Percentiles rank a stretch among this genome's conserved stretches.
phyloP scores from a whole-genome alignment of 2,113 vertebrate genomes.

The Arenaria interpres region DNA sequence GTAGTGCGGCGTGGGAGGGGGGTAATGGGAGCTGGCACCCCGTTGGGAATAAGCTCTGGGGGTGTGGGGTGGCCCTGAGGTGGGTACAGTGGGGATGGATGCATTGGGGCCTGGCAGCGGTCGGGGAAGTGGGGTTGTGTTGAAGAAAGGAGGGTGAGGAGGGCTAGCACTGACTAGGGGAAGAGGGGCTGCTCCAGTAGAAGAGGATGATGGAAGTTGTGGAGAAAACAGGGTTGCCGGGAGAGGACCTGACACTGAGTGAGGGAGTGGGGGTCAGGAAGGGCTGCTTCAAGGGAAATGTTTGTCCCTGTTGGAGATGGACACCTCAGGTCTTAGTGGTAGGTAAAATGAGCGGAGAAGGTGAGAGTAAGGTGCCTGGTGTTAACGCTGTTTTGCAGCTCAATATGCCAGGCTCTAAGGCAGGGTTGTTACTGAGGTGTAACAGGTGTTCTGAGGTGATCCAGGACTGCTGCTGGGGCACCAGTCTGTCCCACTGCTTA shows the following conservation, averaged over 20 bases:
- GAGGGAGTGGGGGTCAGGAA: background rate
- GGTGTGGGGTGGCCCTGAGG: background rate
- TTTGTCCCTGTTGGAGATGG: background rate
- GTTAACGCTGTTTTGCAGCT: background rate
- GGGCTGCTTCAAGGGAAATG: background rate
- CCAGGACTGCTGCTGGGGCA: background rate
- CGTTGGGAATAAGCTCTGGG: background rate
- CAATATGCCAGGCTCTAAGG: background rate
- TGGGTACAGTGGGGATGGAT: no score
- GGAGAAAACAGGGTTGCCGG: background rate
- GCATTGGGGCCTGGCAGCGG: background rate
- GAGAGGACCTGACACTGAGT: background rate
- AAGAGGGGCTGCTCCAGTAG: background rate
- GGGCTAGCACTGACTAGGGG: accelerated
- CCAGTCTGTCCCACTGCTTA: background rate
- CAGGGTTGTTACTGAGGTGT: background rate
- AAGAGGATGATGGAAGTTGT: background rate
- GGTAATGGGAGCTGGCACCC: background rate
- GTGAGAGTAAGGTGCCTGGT: background rate
- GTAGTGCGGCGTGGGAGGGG: accelerated
- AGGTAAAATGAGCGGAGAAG: background rate
- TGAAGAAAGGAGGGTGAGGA: background rate
- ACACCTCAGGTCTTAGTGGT: background rate
- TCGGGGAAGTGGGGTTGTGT: background rate
- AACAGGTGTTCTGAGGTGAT: background rate